A percentile compares a stretch with the other conserved stretches of the same genome.
Evolutionary conservation across 2,797 vertebrate genomes (phyloP).

Genomic region (Lutjanus campechanus): DNA sequence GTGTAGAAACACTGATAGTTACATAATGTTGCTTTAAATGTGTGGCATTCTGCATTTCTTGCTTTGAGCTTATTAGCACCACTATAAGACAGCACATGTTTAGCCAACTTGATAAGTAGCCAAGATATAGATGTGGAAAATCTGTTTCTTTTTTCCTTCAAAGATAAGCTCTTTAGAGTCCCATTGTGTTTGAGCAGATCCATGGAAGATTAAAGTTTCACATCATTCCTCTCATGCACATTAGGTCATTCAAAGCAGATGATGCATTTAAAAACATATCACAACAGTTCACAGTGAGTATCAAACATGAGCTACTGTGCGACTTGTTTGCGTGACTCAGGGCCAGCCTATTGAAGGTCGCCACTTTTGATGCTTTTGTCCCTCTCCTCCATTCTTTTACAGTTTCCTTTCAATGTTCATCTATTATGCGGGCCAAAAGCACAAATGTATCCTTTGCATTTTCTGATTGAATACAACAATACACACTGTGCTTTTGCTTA

Average conservation of each 20-base stretch:
- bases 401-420: slow-evolving; percentile 78
- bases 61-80: slow-evolving; percentile 42
- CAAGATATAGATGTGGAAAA: slow-evolving; percentile 52
- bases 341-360: slow-evolving; percentile 56
- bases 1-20: too few species aligned
- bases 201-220: slow-evolving; percentile 20
- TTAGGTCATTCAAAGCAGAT: slow-evolving; percentile 38
- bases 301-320: slow-evolving; percentile 39
- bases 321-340: slow-evolving; percentile 74
- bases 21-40: slow-evolving; percentile 8
- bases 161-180: slow-evolving; percentile 42
- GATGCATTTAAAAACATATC: slow-evolving; percentile 41
- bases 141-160: slow-evolving; percentile 35
- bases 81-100: slow-evolving; percentile 17
- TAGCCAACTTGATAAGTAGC: slow-evolving; percentile 35
- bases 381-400: slow-evolving; percentile 77
- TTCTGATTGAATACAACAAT: slow-evolving; percentile 78
- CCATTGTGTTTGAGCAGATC: slow-evolving; percentile 26
- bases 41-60: slow-evolving; percentile 53
- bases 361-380: slow-evolving; percentile 79
- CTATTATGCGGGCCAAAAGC: slow-evolving; percentile 73
- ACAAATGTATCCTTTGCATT: slow-evolving; percentile 84
- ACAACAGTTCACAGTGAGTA: slow-evolving; percentile 12
- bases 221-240: slow-evolving; percentile 20
- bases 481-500: slow-evolving; percentile 75